Percentiles rank a stretch among this genome's conserved stretches.
phyloP scores from a whole-genome alignment of 2,113 vertebrate species.

The Sciurus niger region DNA sequence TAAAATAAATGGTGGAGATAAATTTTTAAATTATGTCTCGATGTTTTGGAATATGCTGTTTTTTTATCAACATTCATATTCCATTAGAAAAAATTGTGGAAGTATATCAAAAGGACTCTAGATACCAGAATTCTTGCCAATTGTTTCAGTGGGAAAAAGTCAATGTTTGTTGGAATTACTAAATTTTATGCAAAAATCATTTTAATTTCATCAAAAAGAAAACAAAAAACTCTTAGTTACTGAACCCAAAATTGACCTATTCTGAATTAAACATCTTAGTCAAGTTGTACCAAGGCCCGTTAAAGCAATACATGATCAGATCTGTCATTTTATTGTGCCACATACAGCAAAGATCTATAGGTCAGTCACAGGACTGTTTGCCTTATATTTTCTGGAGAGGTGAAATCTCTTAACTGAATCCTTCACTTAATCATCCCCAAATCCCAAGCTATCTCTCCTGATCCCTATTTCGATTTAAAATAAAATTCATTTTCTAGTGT shows the following conservation, averaged over 20 bases:
- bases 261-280: neutral
- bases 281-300: constrained; percentile 66
- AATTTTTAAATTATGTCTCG: neutral
- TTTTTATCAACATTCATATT: constrained; percentile 59
- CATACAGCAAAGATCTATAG: constrained; percentile 75
- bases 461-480: constrained; percentile 87
- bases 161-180: constrained; percentile 41
- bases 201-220: constrained; percentile 62
- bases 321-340: constrained; percentile 79
- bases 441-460: constrained; percentile 86
- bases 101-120: constrained; percentile 60
- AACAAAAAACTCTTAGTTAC: neutral
- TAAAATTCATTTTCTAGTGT: constrained; percentile 89
- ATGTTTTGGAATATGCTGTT: constrained; percentile 2
- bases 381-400: constrained; percentile 84
- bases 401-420: constrained; percentile 87
- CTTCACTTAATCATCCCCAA: constrained; percentile 88
- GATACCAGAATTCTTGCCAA: constrained; percentile 32
- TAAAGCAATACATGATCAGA: constrained; percentile 68
- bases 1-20: constrained; percentile 66
- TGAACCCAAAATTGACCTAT: constrained; percentile 73
- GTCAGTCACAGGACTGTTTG: constrained; percentile 84
- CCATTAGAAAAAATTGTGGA: neutral
- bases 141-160: constrained; percentile 37
- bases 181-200: constrained; percentile 72